Base-by-base conservation (phyloP, 2,888 invertebrate species). In the Erynnis tages region DNA sequence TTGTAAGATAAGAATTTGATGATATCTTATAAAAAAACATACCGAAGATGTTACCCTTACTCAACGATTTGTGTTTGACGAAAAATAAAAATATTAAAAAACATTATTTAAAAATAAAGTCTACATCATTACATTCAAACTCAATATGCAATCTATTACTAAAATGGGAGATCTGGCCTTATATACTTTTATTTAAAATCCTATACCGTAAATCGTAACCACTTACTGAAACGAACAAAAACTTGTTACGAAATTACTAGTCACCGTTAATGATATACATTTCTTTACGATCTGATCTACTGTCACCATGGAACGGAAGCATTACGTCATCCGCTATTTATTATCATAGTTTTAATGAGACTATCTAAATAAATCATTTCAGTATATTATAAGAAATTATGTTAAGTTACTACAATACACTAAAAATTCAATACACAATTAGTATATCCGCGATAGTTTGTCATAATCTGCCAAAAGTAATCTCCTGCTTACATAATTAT, bases 131-230 rank as follows among this genome's bases (percentile, higher is more conserved):
- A 58, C 60, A 64, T 61, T 55, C 55, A 49, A 57, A 59, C 49
- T 61, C 59, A 63, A 64, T 61, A 68, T 67, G 61, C 64, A 61
- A 56, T 65, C 63, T 63, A 71, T 65, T 44, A 50, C 55, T 55
- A 59, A 63, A 60, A 59, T 55, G 65, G 64, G 70, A 73, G 71
- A 73, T 71, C 71, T 70, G 63, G 61, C 59, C 45, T 59, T 59
- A 40, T 13, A 25, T 11, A 49, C 10, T 41, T 49, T 41, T n/a
- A 41, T 25, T 49, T 49, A 34, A 30, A 30, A 21, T 41, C 25
- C 32, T 32, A 49, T 40, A 8, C 30, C 30, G 29, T 8, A 23
- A 40, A 8, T 38, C 30, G 29, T 8, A 23, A 40, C 23, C 8
- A 17, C 29, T 38, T 23, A 47, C 43, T 29, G 30, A 30, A 13